Evolutionary conservation across 53 echinoderm and acorn worm genomes (phyloP).

Genomic region (Actinopyga echinites): DNA sequence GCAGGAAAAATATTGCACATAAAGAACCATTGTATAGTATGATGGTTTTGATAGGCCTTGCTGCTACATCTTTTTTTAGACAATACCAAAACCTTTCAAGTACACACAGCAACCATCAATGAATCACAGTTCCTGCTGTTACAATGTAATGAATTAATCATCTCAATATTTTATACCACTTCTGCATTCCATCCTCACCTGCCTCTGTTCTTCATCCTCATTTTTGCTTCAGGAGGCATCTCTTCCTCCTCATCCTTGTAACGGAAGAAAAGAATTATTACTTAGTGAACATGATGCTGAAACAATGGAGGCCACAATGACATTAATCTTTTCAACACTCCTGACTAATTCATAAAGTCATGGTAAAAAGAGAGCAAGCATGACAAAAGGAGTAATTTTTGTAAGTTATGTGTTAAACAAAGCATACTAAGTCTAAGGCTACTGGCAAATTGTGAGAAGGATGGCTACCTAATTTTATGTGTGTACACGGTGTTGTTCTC

Average conservation of each 20-base stretch:
- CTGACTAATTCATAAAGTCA: not conserved
- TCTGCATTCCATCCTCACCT: slow-evolving; percentile 66
- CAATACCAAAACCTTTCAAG: too few species aligned
- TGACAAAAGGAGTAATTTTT: not conserved
- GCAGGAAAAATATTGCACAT: too few species aligned
- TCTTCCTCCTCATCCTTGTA: slow-evolving; percentile 76
- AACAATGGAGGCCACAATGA: not conserved
- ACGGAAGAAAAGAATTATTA: not conserved
- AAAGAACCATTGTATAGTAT: too few species aligned
- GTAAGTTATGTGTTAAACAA: too few species aligned
- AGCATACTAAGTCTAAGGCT: not conserved
- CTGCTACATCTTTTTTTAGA: too few species aligned
- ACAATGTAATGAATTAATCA: too few species aligned
- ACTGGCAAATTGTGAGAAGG: not conserved
- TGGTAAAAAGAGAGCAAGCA: not conserved
- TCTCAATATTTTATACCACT: too few species aligned
- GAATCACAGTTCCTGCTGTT: too few species aligned
- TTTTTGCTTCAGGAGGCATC: slow-evolving; percentile 94
- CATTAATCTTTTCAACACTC: not conserved
- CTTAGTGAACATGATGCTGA: not conserved
- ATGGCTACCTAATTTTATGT: too few species aligned
- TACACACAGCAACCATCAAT: too few species aligned
- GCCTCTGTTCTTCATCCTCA: slow-evolving; percentile 97
- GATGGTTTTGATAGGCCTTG: too few species aligned
- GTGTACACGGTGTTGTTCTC: too few species aligned